Base-by-base conservation (phyloP, 1,140 invertebrate species). In the Oncopeltus fasciatus region DNA sequence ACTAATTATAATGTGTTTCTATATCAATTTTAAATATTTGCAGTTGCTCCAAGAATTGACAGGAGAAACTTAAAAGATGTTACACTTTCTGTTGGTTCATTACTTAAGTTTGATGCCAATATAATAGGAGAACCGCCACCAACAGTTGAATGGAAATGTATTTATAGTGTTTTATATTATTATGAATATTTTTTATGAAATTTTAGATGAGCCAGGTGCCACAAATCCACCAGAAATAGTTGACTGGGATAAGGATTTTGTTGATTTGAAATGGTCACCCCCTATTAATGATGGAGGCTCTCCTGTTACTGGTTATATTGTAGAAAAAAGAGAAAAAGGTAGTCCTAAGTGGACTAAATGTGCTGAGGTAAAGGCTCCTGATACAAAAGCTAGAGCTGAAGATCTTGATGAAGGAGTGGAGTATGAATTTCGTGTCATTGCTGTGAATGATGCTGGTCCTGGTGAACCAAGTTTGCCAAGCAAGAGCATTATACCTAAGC, bases 161-260 rank as follows among this genome's bases (percentile, higher is more conserved):
- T n/a, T n/a, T n/a, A n/a, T n/a, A n/a, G n/a, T n/a, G n/a, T 53
- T 2, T 53, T 14, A 2, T 56, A 3, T 21, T 56, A 56, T 56
- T 27, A 2, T 27, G 2, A 24, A 27, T 21, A 2, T 56, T 56
- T 1, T 21, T 46, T 46, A 1, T 46, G 12, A 46, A 1, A 46
- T 68, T 73, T 46, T 67, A 87, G 89, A 95, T 74, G 88, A 92
- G 72, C 92, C 93, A 68, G 92, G 90, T 62, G 83, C 90, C 68
- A 91, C 92, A 63, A 89, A 89, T 46, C 83, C 84, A 63, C 92
- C 92, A 21, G 89, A 95, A 72, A 80, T 89, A 12, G 82, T 86
- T 33, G 93, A 96, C 72, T 96, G 92, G 92, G 93, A 96, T 73
- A 93, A 91, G 71, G 89, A 95, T 75, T 87, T 88, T 70, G 89